phyloP scores from a whole-genome alignment of 2,888 invertebrate genomes.

The Eristalis arbustorum region DNA sequence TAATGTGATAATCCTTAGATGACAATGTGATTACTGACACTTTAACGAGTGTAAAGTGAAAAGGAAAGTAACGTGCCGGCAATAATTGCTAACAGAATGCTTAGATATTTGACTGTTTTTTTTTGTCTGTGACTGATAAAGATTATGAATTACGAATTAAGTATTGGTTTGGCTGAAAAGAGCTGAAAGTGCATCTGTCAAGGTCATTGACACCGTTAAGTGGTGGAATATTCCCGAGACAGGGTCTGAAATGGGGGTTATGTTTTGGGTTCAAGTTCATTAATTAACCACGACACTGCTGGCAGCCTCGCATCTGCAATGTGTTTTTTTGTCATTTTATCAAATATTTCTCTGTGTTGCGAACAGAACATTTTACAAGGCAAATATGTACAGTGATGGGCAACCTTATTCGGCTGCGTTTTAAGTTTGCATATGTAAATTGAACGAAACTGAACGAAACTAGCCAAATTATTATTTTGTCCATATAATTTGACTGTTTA shows the following conservation, averaged over 20 bases:
- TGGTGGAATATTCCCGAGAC: background rate
- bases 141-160: background rate
- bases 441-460: no score
- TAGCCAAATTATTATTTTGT: no score
- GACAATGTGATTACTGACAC: constrained; percentile 61
- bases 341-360: no score
- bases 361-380: no score
- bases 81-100: background rate
- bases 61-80: constrained; percentile 6
- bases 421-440: no score
- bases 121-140: background rate
- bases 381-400: no score
- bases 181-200: background rate
- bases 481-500: no score
- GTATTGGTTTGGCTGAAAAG: background rate
- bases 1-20: constrained; percentile 62
- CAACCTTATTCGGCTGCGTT: no score
- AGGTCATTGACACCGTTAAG: background rate
- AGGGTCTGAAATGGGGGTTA: background rate
- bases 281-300: no score
- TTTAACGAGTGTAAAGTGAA: constrained; percentile 6
- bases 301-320: no score
- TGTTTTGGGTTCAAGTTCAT: background rate
- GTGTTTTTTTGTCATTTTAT: no score
- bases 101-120: background rate